These are phyloP conservation scores for Sebastes melanostomus DNA, from an alignment of 2,797 vertebrate genomes.

Conservation along the genomic window DNA sequence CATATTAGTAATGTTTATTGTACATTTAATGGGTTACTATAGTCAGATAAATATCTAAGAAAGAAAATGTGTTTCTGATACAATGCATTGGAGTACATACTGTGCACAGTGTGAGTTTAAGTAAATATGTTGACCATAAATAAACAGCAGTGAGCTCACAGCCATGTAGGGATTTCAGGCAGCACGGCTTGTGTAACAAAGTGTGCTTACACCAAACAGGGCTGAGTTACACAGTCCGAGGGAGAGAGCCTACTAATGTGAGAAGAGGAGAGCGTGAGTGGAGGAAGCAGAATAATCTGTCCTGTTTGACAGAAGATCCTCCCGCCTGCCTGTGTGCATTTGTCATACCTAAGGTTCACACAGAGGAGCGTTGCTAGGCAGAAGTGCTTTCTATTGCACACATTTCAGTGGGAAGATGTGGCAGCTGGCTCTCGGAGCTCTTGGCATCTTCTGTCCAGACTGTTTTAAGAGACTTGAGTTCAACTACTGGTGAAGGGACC, in stretches of 20 bases:
- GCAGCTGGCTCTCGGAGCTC: background rate
- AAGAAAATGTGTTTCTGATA: background rate
- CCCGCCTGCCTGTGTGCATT: conserved; percentile 54
- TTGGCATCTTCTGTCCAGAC: background rate
- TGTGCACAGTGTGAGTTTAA: background rate
- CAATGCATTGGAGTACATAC: background rate
- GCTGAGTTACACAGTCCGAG: conserved; percentile 23
- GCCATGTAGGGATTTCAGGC: conserved; percentile 14
- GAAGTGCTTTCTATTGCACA: conserved; percentile 10
- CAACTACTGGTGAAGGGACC: background rate
- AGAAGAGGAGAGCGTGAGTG: conserved; percentile 8
- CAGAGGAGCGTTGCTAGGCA: conserved; percentile 31
- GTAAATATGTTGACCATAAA: background rate
- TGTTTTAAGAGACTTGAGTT: background rate
- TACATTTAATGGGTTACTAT: background rate
- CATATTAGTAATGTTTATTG: background rate
- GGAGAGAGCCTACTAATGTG: conserved; percentile 36
- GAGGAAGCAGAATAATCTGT: conserved; percentile 53
- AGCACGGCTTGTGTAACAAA: conserved; percentile 21
- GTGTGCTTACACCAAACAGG: conserved; percentile 33
- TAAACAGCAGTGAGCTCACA: conserved; percentile 1
- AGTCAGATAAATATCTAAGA: background rate
- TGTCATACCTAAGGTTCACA: conserved; percentile 46
- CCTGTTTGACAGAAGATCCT: conserved; percentile 45
- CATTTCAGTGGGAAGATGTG: conserved; percentile 5